Conservation (phyloP, 2,888 invertebrate species). For the Rotaria magnacalcarata region DNA sequence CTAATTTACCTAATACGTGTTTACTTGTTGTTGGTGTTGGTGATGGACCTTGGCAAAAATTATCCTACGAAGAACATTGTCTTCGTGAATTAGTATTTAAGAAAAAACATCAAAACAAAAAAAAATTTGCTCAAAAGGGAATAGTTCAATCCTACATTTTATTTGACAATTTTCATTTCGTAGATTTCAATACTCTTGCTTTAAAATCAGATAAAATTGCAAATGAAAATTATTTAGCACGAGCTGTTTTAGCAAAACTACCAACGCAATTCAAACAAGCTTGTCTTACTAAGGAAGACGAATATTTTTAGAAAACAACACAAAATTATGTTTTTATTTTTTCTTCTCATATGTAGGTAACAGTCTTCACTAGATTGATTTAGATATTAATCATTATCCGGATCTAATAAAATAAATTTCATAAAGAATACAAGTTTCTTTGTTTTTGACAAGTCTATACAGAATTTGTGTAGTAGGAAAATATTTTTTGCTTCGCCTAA, state of each 20-base stretch:
- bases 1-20: slow-evolving; percentile 60
- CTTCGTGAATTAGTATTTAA: background rate
- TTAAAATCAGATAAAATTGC: background rate
- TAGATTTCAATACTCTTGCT: slow-evolving; percentile 59
- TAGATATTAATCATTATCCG: no score
- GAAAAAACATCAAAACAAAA: slow-evolving; percentile 41
- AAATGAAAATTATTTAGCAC: background rate
- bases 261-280: slow-evolving; percentile 14
- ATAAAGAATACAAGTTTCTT: no score
- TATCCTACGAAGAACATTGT: slow-evolving; percentile 52
- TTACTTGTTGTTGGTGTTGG: slow-evolving; percentile 63
- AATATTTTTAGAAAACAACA: no score
- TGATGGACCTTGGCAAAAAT: slow-evolving; percentile 63
- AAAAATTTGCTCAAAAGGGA: slow-evolving; percentile 55
- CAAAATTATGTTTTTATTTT: no score
- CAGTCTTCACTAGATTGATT: no score
- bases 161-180: slow-evolving; percentile 64
- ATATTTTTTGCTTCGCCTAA: no score
- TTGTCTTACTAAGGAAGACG: background rate
- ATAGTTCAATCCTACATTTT: slow-evolving; percentile 58
- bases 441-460: no score
- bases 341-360: no score
- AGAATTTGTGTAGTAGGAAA: no score
- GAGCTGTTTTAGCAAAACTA: background rate
- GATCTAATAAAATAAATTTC: no score